These are phyloP conservation scores for Lithophane leautieri DNA, from an alignment of 2,888 invertebrate species.

Conservation along the genomic window DNA sequence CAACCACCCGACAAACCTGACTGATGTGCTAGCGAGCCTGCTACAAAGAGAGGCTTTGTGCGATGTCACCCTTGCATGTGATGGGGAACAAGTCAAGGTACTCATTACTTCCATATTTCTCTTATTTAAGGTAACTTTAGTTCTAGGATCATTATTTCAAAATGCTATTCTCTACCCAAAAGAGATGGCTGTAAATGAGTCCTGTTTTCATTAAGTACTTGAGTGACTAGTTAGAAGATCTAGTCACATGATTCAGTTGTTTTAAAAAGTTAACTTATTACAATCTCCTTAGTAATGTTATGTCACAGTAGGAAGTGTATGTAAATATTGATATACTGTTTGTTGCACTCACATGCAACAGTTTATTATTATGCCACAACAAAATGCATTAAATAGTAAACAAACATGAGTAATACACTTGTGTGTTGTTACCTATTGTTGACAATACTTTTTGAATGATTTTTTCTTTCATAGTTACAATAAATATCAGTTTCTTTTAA, in stretches of 20 bases:
- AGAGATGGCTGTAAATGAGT: background rate
- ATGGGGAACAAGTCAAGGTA: constrained; percentile 96
- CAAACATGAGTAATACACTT: constrained; percentile 81
- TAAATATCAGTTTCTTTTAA: constrained; percentile 6
- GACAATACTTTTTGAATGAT: constrained; percentile 66
- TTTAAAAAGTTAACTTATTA: constrained; percentile 60
- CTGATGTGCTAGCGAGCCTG: constrained; percentile 96
- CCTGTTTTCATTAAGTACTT: constrained; percentile 22
- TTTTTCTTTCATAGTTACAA: constrained; percentile 25
- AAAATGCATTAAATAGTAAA: constrained; percentile 85
- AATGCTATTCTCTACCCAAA: background rate
- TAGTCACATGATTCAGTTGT: constrained; percentile 63
- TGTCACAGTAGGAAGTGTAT: constrained; percentile 74
- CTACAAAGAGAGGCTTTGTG: constrained; percentile 97
- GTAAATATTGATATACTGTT: constrained; percentile 80
- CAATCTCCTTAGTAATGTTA: constrained; percentile 68
- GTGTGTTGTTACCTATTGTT: constrained; percentile 65
- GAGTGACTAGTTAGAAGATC: constrained; percentile 30
- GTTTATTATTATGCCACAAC: constrained; percentile 83
- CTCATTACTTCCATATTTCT: constrained; percentile 2
- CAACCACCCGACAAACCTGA: constrained; percentile 97
- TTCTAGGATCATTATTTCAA: background rate
- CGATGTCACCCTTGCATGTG: constrained; percentile 98
- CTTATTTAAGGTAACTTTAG: background rate
- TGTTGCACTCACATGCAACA: constrained; percentile 75